Base-by-base conservation (phyloP, 2,797 vertebrate species). In the Microctenopoma steveboyesi region DNA sequence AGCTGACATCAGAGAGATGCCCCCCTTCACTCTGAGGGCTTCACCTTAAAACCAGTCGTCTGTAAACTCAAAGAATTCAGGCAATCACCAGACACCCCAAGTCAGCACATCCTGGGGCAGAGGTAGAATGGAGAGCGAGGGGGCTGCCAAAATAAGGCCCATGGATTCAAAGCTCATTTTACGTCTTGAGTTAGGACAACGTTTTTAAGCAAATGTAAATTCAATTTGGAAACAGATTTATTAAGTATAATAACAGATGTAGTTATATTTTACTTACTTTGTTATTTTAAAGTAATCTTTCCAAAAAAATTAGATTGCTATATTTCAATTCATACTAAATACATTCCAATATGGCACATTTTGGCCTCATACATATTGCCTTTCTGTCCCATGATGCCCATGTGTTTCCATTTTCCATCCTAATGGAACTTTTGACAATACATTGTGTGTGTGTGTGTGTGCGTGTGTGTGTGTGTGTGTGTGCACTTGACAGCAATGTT, bases 41-140 rank as follows among this genome's bases (percentile, higher is more conserved):
- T 85, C 75, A 64, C 78, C 83, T 84, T 81, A 78, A 84, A 88
- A 76, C 78, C 65, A 82, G 69, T 61, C 51, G 72, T 54, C 83
- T 85, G 81, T 81, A 90, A 87, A 88, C 80, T 79, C 76, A 81
- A 81, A 89, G 85, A 81, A 81, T 88, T 85, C 74, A 76, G 80
- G 86, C 88, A 85, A 89, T 88, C 89, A 85, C 76, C 69, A 70
- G 64, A 67, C 78, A 67, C 77, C 69, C 72, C 65, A 79, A 86
- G 86, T 88, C 87, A 84, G 86, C 85, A 83, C 66, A 81, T 72
- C 52, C 74, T 69, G 70, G 65, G 81, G 84, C 86, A 71, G 66
- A 66, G 65, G 61, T 18, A 53, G 88, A 88, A 90, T 88, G 88
- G 88, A 86, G 83, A 92, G 78, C 57, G 72, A 73, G 76, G 45